phyloP scores from a whole-genome alignment of 2,888 invertebrate genomes.

The Microdon myrmicae region DNA sequence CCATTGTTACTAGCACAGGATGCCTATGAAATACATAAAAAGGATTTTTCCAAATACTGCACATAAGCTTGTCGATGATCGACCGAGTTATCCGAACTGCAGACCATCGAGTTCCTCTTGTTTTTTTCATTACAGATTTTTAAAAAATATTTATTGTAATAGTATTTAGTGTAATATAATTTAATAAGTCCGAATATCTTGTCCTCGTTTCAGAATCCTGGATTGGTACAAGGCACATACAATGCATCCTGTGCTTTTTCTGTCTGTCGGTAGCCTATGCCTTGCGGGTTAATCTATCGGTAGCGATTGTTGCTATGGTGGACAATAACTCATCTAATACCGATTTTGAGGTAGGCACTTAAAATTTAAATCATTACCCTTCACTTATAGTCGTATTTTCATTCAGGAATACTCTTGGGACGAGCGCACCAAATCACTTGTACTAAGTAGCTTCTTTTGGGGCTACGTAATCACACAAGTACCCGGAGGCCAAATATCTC shows the following conservation, averaged over 20 bases:
- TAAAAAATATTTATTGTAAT: constrained; percentile 1
- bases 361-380: not conserved
- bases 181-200: no score
- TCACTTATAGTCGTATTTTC: not conserved
- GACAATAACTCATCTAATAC: constrained; percentile 66
- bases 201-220: constrained; percentile 64
- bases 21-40: no score
- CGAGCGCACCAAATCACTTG: constrained; percentile 68
- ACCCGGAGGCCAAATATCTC: constrained; percentile 77
- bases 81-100: no score
- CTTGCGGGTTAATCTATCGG: constrained; percentile 76
- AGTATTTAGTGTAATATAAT: not conserved
- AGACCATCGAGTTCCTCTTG: no score
- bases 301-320: constrained; percentile 80
- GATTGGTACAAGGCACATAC: constrained; percentile 74
- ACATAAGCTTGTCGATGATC: no score
- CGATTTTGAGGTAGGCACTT: constrained; percentile 65
- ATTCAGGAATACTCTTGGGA: constrained; percentile 72
- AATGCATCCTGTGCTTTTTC: constrained; percentile 72
- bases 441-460: constrained; percentile 76
- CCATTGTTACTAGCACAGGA: no score
- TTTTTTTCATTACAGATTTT: not conserved
- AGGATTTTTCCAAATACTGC: no score
- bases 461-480: constrained; percentile 74
- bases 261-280: constrained; percentile 73